These are phyloP conservation scores for Metaphire vulgaris DNA, from an alignment of 1,140 invertebrate species.

Conservation along the genomic window DNA sequence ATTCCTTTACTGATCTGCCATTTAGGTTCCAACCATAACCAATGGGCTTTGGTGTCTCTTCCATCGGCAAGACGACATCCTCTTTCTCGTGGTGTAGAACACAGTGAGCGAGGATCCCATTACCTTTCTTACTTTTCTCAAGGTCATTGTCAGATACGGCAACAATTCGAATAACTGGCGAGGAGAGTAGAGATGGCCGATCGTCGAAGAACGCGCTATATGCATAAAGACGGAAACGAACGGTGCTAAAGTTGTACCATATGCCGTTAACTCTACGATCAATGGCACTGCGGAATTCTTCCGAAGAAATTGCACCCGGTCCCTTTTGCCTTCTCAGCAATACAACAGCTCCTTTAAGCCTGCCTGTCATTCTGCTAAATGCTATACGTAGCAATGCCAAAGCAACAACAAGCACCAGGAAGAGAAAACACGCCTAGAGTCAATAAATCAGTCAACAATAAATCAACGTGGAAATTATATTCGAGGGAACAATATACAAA, in stretches of 20 bases:
- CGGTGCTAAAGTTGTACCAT: slow-evolving; percentile 9
- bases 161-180: slow-evolving; percentile 12
- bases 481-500: too few relatives aligned
- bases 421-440: too few relatives aligned
- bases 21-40: slow-evolving; percentile 5
- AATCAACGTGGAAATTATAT: too few relatives aligned
- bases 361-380: too few relatives aligned
- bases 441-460: too few relatives aligned
- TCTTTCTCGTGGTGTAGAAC: background rate
- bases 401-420: too few relatives aligned
- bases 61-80: background rate
- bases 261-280: background rate
- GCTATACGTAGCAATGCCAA: too few relatives aligned
- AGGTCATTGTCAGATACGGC: slow-evolving; percentile 1
- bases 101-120: background rate
- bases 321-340: too few relatives aligned
- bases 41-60: background rate
- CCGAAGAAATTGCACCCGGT: too few relatives aligned
- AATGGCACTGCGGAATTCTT: too few relatives aligned
- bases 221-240: background rate
- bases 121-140: too few relatives aligned
- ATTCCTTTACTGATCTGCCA: background rate
- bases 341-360: too few relatives aligned
- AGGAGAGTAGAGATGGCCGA: background rate
- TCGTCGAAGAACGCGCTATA: slow-evolving; percentile 23